A percentile compares a stretch with the other conserved stretches of the same genome.
These are phyloP conservation scores for Ceuthmochares aereus DNA, from an alignment of 2,113 vertebrate genomes.

Conservation along the genomic window DNA sequence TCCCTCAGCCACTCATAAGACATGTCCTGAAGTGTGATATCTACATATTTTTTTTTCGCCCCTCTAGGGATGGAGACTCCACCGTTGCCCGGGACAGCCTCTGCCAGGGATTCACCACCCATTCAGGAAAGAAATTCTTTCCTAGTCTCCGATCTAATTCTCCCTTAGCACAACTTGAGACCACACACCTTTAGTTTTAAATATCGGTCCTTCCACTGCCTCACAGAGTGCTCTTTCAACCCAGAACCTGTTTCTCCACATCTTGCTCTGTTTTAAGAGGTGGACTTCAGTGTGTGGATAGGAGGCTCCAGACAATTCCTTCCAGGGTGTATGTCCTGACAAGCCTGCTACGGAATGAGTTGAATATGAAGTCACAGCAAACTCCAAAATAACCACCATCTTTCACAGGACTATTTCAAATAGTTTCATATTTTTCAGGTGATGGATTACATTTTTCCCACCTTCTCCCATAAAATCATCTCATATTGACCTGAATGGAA, in stretches of 20 bases:
- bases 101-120: too few species aligned
- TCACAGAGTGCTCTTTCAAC: background rate
- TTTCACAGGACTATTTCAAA: background rate
- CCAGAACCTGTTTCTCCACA: background rate
- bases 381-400: background rate
- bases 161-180: too few species aligned
- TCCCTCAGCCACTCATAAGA: too few species aligned
- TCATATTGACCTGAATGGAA: background rate
- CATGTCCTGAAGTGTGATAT: too few species aligned
- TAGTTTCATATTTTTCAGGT: background rate
- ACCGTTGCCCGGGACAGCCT: too few species aligned
- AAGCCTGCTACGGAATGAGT: background rate
- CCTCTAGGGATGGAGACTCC: too few species aligned
- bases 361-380: background rate
- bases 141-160: too few species aligned
- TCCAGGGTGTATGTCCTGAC: background rate
- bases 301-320: background rate
- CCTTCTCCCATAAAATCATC: background rate
- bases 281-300: fast-evolving
- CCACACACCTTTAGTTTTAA: background rate
- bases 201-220: background rate
- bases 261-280: background rate
- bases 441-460: background rate
- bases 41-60: too few species aligned
- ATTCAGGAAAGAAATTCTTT: too few species aligned